phyloP scores from a whole-genome alignment of 2,797 vertebrate genomes.

The Molothrus ater region DNA sequence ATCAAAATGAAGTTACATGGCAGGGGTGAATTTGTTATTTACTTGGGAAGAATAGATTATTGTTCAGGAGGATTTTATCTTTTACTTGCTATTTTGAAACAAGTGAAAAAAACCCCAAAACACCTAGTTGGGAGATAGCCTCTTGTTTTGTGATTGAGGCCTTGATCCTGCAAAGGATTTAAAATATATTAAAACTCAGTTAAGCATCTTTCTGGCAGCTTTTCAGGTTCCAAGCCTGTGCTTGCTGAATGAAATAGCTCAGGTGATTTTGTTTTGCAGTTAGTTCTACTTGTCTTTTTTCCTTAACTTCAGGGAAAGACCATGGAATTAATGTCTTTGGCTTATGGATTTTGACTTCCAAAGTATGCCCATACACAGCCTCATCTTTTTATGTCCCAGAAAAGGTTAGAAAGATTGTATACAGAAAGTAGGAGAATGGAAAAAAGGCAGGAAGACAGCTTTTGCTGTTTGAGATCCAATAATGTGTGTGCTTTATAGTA shows the following conservation, averaged over 20 bases:
- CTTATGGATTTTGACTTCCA: not conserved
- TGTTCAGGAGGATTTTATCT: conserved; percentile 45
- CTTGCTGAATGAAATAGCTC: not conserved
- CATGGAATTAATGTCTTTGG: not conserved
- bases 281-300: not conserved
- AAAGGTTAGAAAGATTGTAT: not conserved
- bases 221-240: not conserved
- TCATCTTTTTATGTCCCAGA: not conserved
- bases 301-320: not conserved
- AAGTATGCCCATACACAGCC: not conserved
- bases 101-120: not conserved
- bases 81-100: not conserved
- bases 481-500: not conserved
- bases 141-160: not conserved
- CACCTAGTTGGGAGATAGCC: not conserved
- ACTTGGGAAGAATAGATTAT: conserved; percentile 39
- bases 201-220: not conserved
- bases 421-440: not conserved
- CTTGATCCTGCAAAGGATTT: not conserved
- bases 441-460: not conserved
- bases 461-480: not conserved
- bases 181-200: not conserved
- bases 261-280: not conserved
- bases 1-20: conserved; percentile 47
- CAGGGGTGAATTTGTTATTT: conserved; percentile 31